Conservation (phyloP, 2,888 invertebrate species). For the Steinernema scapterisci region DNA sequence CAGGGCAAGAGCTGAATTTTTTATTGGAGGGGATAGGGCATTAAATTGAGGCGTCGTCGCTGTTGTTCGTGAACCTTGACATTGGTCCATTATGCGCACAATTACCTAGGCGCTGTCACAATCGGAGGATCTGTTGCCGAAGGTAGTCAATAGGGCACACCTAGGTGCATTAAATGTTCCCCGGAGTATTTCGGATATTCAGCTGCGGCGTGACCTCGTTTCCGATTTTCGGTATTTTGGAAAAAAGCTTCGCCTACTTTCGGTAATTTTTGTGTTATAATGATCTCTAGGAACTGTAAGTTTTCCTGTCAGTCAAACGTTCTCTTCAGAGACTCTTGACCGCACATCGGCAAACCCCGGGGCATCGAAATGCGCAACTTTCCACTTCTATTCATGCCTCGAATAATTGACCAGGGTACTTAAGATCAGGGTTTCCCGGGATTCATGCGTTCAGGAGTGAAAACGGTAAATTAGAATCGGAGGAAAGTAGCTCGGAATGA, state of each 20-base stretch:
- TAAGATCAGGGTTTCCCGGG: too few relatives aligned
- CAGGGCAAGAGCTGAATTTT: constrained; percentile 42
- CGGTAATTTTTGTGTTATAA: too few relatives aligned
- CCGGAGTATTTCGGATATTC: not conserved
- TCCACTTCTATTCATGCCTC: not conserved
- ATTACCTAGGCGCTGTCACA: not conserved
- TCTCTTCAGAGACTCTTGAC: constrained; percentile 7
- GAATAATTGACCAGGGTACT: not conserved
- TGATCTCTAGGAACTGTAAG: not conserved
- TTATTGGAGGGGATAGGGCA: too few relatives aligned
- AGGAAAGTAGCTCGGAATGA: too few relatives aligned
- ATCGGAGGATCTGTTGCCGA: not conserved
- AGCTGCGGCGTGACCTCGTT: not conserved
- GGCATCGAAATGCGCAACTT: not conserved
- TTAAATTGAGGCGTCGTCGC: not conserved
- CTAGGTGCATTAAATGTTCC: not conserved
- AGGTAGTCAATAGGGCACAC: constrained; percentile 6
- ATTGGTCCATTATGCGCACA: constrained; percentile 20
- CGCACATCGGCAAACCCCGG: constrained; percentile 17
- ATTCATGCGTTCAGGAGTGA: too few relatives aligned
- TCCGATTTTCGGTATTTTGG: not conserved
- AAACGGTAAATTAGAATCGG: too few relatives aligned
- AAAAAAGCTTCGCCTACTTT: too few relatives aligned
- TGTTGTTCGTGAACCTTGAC: not conserved
- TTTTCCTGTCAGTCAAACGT: not conserved